A percentile compares a stretch with the other conserved stretches of the same genome.
Evolutionary conservation across 2,113 vertebrate genomes (phyloP).

Genomic region (Nyctereutes procyonoides): DNA sequence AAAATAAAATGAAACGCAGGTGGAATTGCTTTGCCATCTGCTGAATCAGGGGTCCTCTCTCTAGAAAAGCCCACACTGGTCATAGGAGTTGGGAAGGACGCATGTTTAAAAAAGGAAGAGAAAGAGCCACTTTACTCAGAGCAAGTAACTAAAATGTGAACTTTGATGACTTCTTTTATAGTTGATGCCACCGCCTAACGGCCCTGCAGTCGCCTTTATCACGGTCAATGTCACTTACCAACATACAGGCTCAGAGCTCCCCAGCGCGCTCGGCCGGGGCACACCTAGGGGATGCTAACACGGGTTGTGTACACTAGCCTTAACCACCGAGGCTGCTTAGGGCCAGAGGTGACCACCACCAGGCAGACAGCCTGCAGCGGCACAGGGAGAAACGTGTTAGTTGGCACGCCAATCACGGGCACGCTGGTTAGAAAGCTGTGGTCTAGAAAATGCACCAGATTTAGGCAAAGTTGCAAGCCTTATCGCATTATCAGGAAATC

Average conservation of each 20-base stretch:
- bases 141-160: not conserved
- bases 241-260: not conserved
- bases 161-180: not conserved
- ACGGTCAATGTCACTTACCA: not conserved
- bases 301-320: rapidly evolving
- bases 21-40: not conserved
- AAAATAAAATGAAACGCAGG: no score
- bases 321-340: not conserved
- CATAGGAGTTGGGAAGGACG: not conserved
- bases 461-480: not conserved
- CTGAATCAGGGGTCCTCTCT: not conserved
- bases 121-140: not conserved
- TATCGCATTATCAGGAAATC: slow-evolving; percentile 53
- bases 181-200: not conserved
- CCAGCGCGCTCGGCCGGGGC: rapidly evolving
- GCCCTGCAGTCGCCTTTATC: not conserved
- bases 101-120: no score
- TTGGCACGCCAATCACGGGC: not conserved
- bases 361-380: not conserved
- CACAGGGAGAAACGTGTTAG: not conserved
- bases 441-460: not conserved
- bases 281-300: not conserved
- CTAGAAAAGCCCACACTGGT: not conserved
- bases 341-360: not conserved
- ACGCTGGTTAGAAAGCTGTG: not conserved